Evolutionary conservation across 2,888 invertebrate genomes (phyloP), one percentile per base, ranked within the genome.

Genomic region (Euzetes globulus): DNA sequence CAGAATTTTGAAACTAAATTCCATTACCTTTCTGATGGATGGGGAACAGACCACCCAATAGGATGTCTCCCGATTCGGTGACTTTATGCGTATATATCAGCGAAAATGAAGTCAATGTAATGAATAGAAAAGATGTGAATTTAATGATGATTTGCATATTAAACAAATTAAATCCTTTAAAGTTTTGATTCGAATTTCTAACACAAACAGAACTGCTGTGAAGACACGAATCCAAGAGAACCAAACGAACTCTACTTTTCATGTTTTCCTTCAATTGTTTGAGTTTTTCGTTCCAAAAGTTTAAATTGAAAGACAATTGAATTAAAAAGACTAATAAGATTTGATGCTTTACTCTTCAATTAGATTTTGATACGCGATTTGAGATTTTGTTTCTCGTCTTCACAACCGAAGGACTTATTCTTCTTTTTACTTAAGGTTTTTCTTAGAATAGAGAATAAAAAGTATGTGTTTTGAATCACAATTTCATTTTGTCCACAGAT

Each of bases 31-130:
- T 85, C 76, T 84, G 83, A 79, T 87, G 87, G 27, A 87, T 85
- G 9, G 87, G 87, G 78, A 87, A 86, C 37, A 87, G 82, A 0
- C 87, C 87, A 0, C 87, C 87, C 41, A 87, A 80, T 58, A 86
- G 82, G 29, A 87, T 82, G 77, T 87, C 85, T 1, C 87, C 87
- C 13, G 80, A 78, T 65, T 78, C 68, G 65, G 78, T 76, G n/a
- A 78, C 80, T 74, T 80, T 80, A 45, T 71, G 68, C 41, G 68
- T 68, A 33, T 41, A 68, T 22, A 68, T 68, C 7, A 68, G 7
- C 13, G 68, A 41, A 41, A 68, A 68, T 22, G 68, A 68, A 22
- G 68, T 45, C 1, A 68, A 41, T 22, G 68, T 41, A 41, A 68
- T 68, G 68, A 68, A 68, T 68, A 68, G 41, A 68, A 68, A 68